Evolutionary conservation across 2,888 invertebrate genomes (phyloP).

Genomic region (Leptinotarsa tumamoca): DNA sequence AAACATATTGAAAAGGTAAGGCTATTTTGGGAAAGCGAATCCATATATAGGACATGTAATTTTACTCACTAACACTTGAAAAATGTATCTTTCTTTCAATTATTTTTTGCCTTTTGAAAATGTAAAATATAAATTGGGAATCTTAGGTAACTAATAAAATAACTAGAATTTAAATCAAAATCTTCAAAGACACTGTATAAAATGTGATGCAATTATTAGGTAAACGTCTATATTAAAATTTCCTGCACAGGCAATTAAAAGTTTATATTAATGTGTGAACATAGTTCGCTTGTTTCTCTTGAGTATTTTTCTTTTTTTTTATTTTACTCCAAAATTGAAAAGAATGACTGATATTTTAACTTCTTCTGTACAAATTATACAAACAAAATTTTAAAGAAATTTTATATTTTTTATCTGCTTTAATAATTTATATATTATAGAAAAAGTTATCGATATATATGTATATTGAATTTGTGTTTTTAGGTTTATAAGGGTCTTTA

Average conservation of each 20-base stretch:
- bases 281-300: conserved; percentile 19
- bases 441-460: conserved; percentile 13
- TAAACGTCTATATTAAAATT: conserved; percentile 8
- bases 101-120: not conserved
- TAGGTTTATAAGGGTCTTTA: conserved; percentile 7
- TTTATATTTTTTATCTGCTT: conserved; percentile 22
- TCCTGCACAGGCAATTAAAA: not conserved
- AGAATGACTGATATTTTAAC: conserved; percentile 41
- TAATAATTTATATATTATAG: conserved; percentile 20
- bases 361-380: conserved; percentile 35
- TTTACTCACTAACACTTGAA: not conserved
- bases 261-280: not conserved
- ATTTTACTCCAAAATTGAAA: conserved; percentile 35
- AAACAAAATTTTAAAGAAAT: conserved; percentile 26
- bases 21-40: not conserved
- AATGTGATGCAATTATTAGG: conserved; percentile 9
- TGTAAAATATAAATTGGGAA: not conserved
- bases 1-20: not conserved
- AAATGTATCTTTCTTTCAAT: not conserved
- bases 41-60: not conserved
- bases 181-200: conserved; percentile 17
- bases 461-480: conserved; percentile 16
- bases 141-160: conserved; percentile 12
- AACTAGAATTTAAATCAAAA: conserved; percentile 2
- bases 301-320: conserved; percentile 1